phyloP scores from a whole-genome alignment of 2,113 vertebrate species.

The Tetrax tetrax region DNA sequence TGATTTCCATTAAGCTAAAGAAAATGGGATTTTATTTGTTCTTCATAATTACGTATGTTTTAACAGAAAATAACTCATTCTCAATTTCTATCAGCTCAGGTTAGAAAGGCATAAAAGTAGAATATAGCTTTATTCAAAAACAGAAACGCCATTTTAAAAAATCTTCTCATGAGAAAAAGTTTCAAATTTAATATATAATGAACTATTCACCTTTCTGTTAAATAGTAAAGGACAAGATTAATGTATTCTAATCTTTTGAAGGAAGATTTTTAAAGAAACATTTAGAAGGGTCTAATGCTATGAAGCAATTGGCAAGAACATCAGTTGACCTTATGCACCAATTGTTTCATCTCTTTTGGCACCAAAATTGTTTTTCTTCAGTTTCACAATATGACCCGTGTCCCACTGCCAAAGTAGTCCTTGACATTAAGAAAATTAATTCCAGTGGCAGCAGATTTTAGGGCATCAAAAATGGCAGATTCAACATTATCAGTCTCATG shows the following conservation, averaged over 20 bases:
- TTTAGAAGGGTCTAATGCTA: constrained; percentile 8
- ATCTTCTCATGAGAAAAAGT: neutral
- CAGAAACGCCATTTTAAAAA: neutral
- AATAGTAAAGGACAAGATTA: neutral
- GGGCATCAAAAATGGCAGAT: neutral
- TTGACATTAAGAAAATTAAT: constrained; percentile 26
- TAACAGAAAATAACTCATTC: neutral
- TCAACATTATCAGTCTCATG: neutral
- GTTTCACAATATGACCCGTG: constrained; percentile 9
- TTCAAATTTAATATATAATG: neutral
- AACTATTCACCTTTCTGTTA: neutral
- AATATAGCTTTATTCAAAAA: neutral
- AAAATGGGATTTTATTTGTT: neutral
- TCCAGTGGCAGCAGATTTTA: constrained; percentile 8
- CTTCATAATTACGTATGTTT: neutral
- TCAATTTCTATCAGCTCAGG: neutral
- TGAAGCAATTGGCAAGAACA: constrained; percentile 49
- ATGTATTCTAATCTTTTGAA: neutral
- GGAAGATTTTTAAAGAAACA: constrained; percentile 15
- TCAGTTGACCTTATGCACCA: constrained; percentile 29
- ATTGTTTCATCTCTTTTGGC: constrained; percentile 52
- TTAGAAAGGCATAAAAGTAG: neutral
- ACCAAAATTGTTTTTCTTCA: constrained; percentile 18
- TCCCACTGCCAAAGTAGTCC: constrained; percentile 39
- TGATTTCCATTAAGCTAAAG: neutral